Conservation (phyloP, 2,888 invertebrate species). For the Synergus itoensis region DNA sequence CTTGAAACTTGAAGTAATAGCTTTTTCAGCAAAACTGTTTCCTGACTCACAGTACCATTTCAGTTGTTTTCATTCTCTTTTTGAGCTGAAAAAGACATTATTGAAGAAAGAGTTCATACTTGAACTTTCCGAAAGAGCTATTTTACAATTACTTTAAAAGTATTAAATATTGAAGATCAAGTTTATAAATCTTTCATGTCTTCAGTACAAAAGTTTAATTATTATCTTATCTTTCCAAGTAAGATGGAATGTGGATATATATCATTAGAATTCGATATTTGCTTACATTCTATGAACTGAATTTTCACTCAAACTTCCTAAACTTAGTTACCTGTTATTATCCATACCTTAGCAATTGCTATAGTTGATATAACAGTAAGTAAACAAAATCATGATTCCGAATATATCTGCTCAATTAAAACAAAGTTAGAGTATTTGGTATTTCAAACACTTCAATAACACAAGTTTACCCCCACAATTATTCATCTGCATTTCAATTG, state of each 20-base stretch:
- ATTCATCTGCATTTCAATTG: too few species aligned
- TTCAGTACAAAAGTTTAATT: too few species aligned
- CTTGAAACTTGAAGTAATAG: neutral
- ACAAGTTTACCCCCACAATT: too few species aligned
- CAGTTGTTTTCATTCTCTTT: neutral
- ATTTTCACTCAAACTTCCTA: neutral
- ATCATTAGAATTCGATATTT: constrained; percentile 6
- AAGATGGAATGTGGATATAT: neutral
- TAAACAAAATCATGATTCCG: neutral
- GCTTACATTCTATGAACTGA: neutral
- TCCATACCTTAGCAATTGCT: neutral
- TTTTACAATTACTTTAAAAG: neutral
- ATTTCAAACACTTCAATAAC: neutral
- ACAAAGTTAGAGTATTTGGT: neutral
- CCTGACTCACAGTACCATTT: neutral
- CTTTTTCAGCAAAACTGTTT: neutral
- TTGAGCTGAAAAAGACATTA: neutral
- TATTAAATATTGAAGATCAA: neutral
- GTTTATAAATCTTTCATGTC: too few species aligned
- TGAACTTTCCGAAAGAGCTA: neutral
- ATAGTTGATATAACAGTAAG: neutral
- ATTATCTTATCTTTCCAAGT: neutral
- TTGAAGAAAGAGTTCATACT: neutral
- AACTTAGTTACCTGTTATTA: constrained; percentile 10
- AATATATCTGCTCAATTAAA: neutral